These are phyloP conservation scores for Halichoerus grypus DNA, from an alignment of 2,113 vertebrate genomes.

Conservation along the genomic window DNA sequence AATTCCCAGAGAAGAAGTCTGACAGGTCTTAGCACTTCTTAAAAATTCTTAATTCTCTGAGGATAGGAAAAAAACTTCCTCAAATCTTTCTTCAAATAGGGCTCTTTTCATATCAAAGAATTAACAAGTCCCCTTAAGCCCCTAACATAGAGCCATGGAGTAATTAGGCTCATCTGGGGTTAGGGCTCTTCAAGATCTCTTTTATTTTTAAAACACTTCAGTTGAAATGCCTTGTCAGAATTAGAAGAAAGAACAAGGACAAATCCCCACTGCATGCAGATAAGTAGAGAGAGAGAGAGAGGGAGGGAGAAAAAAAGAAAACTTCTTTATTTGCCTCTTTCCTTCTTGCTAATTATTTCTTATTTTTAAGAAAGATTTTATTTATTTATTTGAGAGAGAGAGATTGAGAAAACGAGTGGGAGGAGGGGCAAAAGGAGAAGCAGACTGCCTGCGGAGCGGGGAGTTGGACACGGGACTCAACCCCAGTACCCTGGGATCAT, in stretches of 20 bases:
- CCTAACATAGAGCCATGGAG: not conserved
- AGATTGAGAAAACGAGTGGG: not conserved
- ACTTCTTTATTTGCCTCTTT: not conserved
- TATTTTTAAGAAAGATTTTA: not conserved
- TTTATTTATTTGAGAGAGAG: not conserved
- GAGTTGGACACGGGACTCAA: too few species aligned
- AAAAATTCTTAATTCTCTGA: slow-evolving; percentile 46
- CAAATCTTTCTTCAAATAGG: slow-evolving; percentile 32
- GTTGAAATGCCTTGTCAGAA: slow-evolving; percentile 46
- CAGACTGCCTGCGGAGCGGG: too few species aligned
- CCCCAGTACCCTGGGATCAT: not conserved
- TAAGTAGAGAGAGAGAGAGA: not conserved
- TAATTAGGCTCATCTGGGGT: slow-evolving; percentile 38
- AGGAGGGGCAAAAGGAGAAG: too few species aligned
- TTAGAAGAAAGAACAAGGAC: not conserved
- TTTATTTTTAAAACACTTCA: slow-evolving; percentile 22
- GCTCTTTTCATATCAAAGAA: slow-evolving; percentile 49
- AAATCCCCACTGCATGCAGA: not conserved
- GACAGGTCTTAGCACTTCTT: not conserved
- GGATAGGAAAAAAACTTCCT: slow-evolving; percentile 27
- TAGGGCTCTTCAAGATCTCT: not conserved
- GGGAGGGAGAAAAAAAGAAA: not conserved
- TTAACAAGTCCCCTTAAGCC: slow-evolving; percentile 43
- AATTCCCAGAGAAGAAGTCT: not conserved
- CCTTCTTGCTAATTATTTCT: not conserved